These are phyloP conservation scores for Noctua comes DNA, from an alignment of 2,888 invertebrate species.

Conservation along the genomic window DNA sequence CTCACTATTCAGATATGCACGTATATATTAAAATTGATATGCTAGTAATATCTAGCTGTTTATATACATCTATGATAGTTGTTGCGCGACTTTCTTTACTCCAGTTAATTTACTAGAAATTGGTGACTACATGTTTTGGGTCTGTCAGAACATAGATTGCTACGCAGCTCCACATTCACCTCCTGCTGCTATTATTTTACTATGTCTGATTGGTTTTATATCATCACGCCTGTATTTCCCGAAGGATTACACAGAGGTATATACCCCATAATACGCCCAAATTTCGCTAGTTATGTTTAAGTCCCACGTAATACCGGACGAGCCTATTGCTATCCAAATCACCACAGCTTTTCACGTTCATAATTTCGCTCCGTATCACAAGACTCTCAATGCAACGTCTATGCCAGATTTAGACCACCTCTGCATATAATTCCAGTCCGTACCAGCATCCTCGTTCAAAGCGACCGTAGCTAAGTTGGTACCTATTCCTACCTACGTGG, in stretches of 20 bases:
- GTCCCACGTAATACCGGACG: not conserved
- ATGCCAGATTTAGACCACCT: slow-evolving; percentile 18
- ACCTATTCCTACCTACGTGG: slow-evolving; percentile 6
- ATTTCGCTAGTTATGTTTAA: not conserved
- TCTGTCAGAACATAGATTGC: no score
- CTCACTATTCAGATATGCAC: slow-evolving; percentile 29
- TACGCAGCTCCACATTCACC: no score
- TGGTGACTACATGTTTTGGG: no score
- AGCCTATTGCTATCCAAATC: no score
- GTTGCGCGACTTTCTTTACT: not conserved
- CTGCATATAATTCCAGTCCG: slow-evolving; percentile 25
- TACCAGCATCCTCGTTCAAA: slow-evolving; percentile 34
- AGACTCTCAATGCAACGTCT: not conserved
- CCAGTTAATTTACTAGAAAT: not conserved
- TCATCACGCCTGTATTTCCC: not conserved
- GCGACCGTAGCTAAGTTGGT: slow-evolving; percentile 22
- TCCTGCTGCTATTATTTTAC: not conserved
- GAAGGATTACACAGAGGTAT: not conserved
- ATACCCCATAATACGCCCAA: not conserved
- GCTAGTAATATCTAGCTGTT: slow-evolving; percentile 11
- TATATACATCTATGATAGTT: not conserved
- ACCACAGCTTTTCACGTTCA: no score
- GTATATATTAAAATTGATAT: slow-evolving; percentile 7
- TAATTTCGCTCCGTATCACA: not conserved
- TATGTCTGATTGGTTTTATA: not conserved